Percentiles rank a stretch among this genome's conserved stretches.
Evolutionary conservation across 2,113 vertebrate genomes (phyloP).

Genomic region (Salvator merianae): DNA sequence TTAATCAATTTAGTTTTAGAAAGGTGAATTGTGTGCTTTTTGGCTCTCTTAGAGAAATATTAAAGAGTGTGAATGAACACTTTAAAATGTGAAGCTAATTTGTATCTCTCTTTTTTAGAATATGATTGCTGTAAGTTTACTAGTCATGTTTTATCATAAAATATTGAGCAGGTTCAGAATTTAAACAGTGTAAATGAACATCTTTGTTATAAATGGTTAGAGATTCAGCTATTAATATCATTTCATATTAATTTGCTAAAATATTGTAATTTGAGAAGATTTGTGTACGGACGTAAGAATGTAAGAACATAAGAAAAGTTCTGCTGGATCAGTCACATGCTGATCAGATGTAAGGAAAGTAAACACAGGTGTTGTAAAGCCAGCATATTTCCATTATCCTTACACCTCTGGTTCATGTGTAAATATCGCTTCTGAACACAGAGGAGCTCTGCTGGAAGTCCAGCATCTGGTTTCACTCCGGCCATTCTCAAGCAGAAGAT

Average conservation of each 20-base stretch:
- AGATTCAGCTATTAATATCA: background rate
- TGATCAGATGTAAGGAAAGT: background rate
- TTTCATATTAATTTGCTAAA: background rate
- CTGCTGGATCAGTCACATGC: too few relatives aligned
- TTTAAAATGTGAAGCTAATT: background rate
- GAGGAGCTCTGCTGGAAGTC: too few relatives aligned
- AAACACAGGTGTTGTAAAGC: background rate
- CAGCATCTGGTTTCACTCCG: too few relatives aligned
- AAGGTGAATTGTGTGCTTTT: background rate
- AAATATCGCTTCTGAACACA: too few relatives aligned
- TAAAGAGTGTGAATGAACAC: background rate
- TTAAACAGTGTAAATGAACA: background rate
- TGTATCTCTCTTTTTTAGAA: background rate
- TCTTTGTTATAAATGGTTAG: background rate
- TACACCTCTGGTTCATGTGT: too few relatives aligned
- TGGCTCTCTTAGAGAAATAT: background rate
- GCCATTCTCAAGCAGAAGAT: too few relatives aligned
- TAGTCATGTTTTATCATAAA: background rate
- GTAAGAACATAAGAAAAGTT: too few relatives aligned
- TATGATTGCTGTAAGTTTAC: background rate
- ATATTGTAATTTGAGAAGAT: too few relatives aligned
- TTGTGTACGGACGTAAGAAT: too few relatives aligned
- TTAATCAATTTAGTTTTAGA: background rate
- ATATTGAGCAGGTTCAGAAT: background rate
- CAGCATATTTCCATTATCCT: too few relatives aligned